Evolutionary conservation across 37 sponge, comb jelly and placozoan species (phyloP), one percentile per base, ranked within the genome.

Genomic region (Aphrocallistes beatrix): DNA sequence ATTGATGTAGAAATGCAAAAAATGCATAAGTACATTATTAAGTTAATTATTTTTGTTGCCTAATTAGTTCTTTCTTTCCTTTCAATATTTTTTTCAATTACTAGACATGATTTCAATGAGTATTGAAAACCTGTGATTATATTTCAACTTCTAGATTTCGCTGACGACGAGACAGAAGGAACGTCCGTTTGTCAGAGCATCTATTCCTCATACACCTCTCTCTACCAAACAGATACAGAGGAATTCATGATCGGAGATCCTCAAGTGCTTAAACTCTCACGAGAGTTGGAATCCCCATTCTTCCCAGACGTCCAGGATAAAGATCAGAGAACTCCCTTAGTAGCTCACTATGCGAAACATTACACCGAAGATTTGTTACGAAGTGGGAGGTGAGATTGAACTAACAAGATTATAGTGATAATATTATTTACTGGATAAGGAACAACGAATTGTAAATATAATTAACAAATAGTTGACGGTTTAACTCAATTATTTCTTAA

Each of bases 181-280:
- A 13, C 75, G 17, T 60, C 75, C 8, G 75, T 60, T 6, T 60
- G 75, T 13, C 75, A 60, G 75, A 60, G 75, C 34, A 3, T 60
- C 6, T 60, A 60, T 30, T 60, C 75, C 21, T 60, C 75, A 19
- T 60, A 60, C 75, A 13, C 75, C 8, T 60, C 75, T 60, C 75
- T 60, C 25, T 60, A 60, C 75, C 75, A 60, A 13, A 60, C 75
- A 60, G 75, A 60, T 13, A 60, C 75, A 13, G 75, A 60, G 75
- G 75, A 60, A 13, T 60, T 60, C 75, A 60, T 60, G 75, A 60
- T 60, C 10, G 75, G 75, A 60, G 75, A 60, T 30, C 75, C 75
- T 25, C 75, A 60, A 30, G 32, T 13, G 3, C 10, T 60, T 6
- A 60, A 60, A 30, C 75, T 60, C 6, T 60, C 75, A 25, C 75